phyloP scores from a whole-genome alignment of 2,888 invertebrate species.

The Melanchra persicariae region DNA sequence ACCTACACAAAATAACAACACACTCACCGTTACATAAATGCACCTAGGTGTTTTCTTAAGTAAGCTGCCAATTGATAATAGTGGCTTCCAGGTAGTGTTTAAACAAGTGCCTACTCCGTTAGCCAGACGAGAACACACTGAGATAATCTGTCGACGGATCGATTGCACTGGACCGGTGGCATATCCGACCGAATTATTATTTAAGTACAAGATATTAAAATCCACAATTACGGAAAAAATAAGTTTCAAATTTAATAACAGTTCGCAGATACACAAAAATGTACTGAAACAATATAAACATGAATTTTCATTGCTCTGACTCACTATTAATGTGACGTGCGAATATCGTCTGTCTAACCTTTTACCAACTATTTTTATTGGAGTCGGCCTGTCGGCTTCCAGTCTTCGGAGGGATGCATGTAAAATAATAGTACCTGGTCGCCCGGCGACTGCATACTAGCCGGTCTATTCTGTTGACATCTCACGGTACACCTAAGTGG shows the following conservation, averaged over 20 bases:
- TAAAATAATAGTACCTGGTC: no score
- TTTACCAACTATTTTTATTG: background rate
- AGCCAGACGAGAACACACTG: conserved; percentile 11
- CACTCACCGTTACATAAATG: conserved; percentile 8
- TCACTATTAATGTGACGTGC: background rate
- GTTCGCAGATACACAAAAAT: conserved; percentile 14
- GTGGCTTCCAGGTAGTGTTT: background rate
- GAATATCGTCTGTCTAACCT: background rate
- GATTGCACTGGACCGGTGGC: conserved; percentile 7
- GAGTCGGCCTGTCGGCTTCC: background rate
- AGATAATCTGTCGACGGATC: conserved; percentile 2
- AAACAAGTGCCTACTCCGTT: background rate
- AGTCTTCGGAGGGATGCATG: no score
- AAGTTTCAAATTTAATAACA: conserved; percentile 13
- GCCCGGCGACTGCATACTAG: no score
- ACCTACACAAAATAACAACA: background rate
- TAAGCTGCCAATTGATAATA: background rate
- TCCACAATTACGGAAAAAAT: conserved; percentile 10
- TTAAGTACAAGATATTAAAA: background rate
- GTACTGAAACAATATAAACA: conserved; percentile 10
- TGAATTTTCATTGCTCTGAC: background rate
- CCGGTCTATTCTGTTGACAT: no score
- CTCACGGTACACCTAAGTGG: no score
- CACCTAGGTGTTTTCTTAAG: background rate
- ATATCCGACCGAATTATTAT: background rate